These are phyloP conservation scores for Exaiptasia diaphana DNA, from an alignment of 64 coral and sea anemone species.

Conservation along the genomic window DNA sequence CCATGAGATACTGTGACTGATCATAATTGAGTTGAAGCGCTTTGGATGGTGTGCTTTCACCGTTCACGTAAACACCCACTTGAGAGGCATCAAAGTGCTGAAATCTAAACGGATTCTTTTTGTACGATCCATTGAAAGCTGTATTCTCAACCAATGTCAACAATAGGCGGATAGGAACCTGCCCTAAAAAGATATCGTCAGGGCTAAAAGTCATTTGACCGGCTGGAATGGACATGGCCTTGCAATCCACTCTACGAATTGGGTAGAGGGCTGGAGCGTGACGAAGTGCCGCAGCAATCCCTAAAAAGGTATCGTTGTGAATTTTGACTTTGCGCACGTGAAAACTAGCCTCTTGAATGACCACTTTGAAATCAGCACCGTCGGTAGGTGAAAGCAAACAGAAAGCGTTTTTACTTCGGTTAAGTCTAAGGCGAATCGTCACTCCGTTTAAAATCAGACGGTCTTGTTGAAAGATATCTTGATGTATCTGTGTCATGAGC, in stretches of 20 bases:
- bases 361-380: not conserved
- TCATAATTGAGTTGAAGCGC: constrained; percentile 1
- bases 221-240: not conserved
- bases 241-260: constrained; percentile 1
- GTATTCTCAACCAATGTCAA: constrained; percentile 1
- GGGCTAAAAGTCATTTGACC: not conserved
- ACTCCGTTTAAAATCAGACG: not conserved
- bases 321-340: not conserved
- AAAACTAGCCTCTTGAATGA: not conserved
- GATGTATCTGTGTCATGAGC: not conserved
- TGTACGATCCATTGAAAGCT: not conserved
- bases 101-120: constrained; percentile 19
- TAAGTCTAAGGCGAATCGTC: not conserved
- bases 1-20: constrained; percentile 7
- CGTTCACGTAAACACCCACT: constrained; percentile 7
- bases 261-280: not conserved
- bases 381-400: not conserved
- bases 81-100: constrained; percentile 13
- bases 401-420: constrained; percentile 3
- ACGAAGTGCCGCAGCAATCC: not conserved
- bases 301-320: not conserved
- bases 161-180: not conserved
- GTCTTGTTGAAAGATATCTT: constrained; percentile 22
- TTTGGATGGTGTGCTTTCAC: not conserved
- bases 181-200: constrained; percentile 21